These are phyloP conservation scores for Ylistrum balloti DNA, from an alignment of 1,140 invertebrate genomes.

Conservation along the genomic window DNA sequence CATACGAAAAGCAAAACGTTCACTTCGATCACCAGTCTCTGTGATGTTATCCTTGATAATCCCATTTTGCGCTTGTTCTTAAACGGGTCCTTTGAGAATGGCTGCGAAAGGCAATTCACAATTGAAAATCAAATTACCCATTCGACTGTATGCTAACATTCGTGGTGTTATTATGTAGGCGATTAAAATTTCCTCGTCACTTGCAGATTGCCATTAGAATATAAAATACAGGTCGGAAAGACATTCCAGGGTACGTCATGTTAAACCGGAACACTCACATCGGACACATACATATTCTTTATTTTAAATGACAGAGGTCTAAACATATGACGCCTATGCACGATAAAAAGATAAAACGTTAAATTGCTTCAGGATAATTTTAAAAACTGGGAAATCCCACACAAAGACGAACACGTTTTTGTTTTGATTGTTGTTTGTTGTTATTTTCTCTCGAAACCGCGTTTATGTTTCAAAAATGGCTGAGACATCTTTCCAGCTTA, in stretches of 20 bases:
- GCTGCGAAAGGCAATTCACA: constrained; percentile 37
- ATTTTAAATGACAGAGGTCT: no score
- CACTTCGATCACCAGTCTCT: background rate
- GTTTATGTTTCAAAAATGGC: no score
- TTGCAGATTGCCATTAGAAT: background rate
- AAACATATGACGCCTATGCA: no score
- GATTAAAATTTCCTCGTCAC: constrained; percentile 20
- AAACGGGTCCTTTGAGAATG: constrained; percentile 14
- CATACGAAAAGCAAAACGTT: background rate
- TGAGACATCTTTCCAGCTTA: no score
- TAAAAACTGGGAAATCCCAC: no score
- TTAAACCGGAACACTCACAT: no score
- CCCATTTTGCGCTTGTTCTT: constrained; percentile 4
- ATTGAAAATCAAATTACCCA: constrained; percentile 21
- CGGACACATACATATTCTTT: no score
- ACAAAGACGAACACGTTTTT: no score
- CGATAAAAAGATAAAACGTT: no score
- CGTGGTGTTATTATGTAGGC: background rate
- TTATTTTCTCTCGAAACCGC: no score
- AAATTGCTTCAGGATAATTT: no score
- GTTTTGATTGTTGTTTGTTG: no score
- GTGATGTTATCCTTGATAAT: background rate
- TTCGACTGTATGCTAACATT: background rate
- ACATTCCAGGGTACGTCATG: background rate
- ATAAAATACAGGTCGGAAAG: background rate